phyloP scores from a whole-genome alignment of 2,888 invertebrate species.

The Pollenia angustigena region DNA sequence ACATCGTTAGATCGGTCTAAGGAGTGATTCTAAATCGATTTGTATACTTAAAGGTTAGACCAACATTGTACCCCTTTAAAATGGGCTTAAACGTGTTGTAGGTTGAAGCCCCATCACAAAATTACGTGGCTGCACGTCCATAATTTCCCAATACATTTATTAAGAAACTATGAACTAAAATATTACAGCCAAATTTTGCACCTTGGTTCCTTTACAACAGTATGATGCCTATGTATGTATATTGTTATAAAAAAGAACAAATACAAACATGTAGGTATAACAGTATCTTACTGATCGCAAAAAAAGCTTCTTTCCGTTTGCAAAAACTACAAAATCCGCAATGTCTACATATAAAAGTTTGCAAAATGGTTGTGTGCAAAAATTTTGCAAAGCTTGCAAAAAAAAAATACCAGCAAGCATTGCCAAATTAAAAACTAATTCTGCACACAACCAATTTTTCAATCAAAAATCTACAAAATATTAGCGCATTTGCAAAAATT shows the following conservation, averaged over 20 bases:
- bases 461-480: slow-evolving; percentile 3
- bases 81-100: no score
- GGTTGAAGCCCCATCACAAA: no score
- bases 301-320: slow-evolving; percentile 33
- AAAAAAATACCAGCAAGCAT: neutral
- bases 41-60: no score
- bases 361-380: slow-evolving; percentile 54
- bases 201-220: no score
- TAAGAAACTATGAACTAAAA: no score
- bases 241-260: neutral
- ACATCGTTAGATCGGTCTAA: no score
- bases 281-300: slow-evolving; percentile 4
- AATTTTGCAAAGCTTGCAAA: slow-evolving; percentile 52
- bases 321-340: slow-evolving; percentile 31
- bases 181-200: no score
- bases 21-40: no score
- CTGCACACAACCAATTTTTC: slow-evolving; percentile 43
- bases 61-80: no score
- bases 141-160: no score
- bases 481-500: slow-evolving; percentile 55
- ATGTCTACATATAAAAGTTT: slow-evolving; percentile 8
- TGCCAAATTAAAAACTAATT: slow-evolving; percentile 28
- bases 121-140: no score
- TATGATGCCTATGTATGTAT: no score
- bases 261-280: neutral